These are phyloP conservation scores for Ctena decussata DNA, from an alignment of 2,888 invertebrate genomes.

Conservation along the genomic window DNA sequence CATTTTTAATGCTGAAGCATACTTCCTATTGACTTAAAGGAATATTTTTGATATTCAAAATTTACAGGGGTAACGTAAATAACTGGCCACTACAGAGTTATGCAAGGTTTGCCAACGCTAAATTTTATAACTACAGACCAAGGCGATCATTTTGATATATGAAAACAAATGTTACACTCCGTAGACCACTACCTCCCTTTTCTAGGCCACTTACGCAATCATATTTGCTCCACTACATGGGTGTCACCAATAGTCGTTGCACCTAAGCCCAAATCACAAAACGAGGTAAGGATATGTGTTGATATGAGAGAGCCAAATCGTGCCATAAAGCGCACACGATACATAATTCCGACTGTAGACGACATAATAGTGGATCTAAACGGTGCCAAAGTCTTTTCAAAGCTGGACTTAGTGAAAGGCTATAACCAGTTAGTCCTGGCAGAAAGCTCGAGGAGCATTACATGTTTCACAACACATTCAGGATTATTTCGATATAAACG, in stretches of 20 bases:
- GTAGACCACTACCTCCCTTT: too few relatives aligned
- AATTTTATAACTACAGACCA: too few relatives aligned
- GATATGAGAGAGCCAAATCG: conserved; percentile 72
- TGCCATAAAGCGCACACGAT: conserved; percentile 62
- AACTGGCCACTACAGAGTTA: too few relatives aligned
- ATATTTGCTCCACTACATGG: too few relatives aligned
- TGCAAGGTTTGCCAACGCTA: too few relatives aligned
- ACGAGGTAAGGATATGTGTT: conserved; percentile 68
- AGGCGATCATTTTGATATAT: too few relatives aligned
- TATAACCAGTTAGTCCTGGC: conserved; percentile 72
- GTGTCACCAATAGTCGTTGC: conserved; percentile 63
- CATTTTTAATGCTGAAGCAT: too few relatives aligned
- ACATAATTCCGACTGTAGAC: conserved; percentile 65
- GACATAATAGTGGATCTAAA: conserved; percentile 68
- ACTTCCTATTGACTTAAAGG: too few relatives aligned
- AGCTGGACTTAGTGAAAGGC: conserved; percentile 66
- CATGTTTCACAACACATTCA: conserved; percentile 67
- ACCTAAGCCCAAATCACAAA: conserved; percentile 56
- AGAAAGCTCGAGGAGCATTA: conserved; percentile 69
- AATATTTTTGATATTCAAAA: too few relatives aligned
- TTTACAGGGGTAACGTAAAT: too few relatives aligned
- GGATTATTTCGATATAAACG: conserved; percentile 68
- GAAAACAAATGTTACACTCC: too few relatives aligned
- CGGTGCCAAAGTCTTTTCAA: conserved; percentile 63
- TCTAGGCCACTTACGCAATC: too few relatives aligned